Percentiles rank a stretch among this genome's conserved stretches.
Evolutionary conservation across 2,797 vertebrate genomes (phyloP).

Genomic region (Cynopterus sphinx): DNA sequence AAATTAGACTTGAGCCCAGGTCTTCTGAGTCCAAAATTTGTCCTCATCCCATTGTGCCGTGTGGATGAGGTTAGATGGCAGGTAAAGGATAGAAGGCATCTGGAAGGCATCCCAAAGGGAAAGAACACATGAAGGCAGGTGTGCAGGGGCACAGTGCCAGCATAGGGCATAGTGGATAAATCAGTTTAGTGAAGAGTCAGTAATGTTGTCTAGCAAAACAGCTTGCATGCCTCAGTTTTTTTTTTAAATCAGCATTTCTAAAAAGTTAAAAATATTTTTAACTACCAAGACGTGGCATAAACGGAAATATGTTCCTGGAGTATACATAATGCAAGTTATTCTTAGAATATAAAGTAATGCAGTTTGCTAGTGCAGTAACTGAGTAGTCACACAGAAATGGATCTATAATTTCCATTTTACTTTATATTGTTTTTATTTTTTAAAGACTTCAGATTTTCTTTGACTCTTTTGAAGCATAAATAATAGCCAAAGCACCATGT

Average conservation of each 20-base stretch:
- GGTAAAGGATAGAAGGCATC: background rate
- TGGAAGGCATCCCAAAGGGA: background rate
- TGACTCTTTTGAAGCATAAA: conserved; percentile 7
- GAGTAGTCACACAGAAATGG: background rate
- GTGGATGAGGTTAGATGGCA: background rate
- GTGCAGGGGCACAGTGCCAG: background rate
- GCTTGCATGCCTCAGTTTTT: background rate
- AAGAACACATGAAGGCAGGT: background rate
- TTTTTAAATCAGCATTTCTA: background rate
- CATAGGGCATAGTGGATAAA: background rate
- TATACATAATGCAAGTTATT: background rate
- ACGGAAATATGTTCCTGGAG: conserved; percentile 3
- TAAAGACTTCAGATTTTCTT: conserved; percentile 28
- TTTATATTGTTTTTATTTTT: conserved; percentile 16
- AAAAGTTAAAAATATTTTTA: conserved; percentile 28
- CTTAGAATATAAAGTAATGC: background rate
- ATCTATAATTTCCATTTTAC: background rate
- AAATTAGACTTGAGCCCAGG: background rate
- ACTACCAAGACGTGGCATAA: background rate
- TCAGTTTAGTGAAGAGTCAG: background rate
- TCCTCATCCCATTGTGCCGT: background rate
- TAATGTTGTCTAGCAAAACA: background rate
- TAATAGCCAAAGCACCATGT: conserved; percentile 32
- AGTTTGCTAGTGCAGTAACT: background rate
- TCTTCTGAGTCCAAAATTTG: background rate